Evolutionary conservation across 1,140 invertebrate species (phyloP).

Genomic region (Nilaparvata lugens): DNA sequence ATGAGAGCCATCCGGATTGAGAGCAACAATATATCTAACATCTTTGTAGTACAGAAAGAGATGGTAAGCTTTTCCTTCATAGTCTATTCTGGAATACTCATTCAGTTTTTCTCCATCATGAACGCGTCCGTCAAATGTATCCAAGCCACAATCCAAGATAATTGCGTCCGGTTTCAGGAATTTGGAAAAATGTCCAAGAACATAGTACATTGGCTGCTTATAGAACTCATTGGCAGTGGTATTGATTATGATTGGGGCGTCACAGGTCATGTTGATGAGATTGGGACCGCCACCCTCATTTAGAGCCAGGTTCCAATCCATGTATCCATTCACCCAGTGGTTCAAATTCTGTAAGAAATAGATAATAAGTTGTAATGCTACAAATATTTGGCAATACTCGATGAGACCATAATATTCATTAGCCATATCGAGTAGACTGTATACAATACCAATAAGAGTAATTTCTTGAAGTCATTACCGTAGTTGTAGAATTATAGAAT

Average conservation of each 20-base stretch:
- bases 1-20: constrained; percentile 9
- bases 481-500: no score
- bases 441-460: no score
- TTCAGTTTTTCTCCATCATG: background rate
- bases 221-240: constrained; percentile 58
- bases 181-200: constrained; percentile 78
- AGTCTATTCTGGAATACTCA: background rate
- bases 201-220: constrained; percentile 85
- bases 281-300: constrained; percentile 70
- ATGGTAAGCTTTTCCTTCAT: background rate
- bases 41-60: background rate
- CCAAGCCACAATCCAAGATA: constrained; percentile 31
- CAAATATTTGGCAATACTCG: constrained; percentile 37
- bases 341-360: constrained; percentile 52
- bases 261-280: constrained; percentile 64
- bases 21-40: background rate
- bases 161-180: constrained; percentile 58
- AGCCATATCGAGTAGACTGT: no score
- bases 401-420: constrained; percentile 59
- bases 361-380: background rate
- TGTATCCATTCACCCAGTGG: constrained; percentile 62
- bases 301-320: constrained; percentile 86
- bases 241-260: constrained; percentile 69
- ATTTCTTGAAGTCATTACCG: no score
- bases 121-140: background rate